phyloP scores from a whole-genome alignment of 2,888 invertebrate genomes.

The Athripsodes cinereus region DNA sequence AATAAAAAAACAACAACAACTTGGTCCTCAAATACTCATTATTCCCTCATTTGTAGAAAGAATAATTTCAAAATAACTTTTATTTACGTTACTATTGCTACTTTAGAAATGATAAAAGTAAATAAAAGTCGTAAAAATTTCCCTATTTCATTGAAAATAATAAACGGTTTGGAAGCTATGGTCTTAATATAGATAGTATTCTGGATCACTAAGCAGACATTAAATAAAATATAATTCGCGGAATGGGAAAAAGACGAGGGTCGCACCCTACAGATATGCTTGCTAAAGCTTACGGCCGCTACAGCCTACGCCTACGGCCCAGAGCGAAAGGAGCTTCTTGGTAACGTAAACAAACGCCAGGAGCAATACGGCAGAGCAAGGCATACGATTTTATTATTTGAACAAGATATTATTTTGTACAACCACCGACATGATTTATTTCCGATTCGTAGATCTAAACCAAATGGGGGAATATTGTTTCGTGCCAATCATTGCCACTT shows the following conservation, averaged over 20 bases:
- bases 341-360: not conserved
- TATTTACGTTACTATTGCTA: too few species aligned
- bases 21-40: too few species aligned
- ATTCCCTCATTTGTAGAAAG: too few species aligned
- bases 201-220: not conserved
- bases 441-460: not conserved
- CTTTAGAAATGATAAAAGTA: too few species aligned
- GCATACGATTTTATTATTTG: not conserved
- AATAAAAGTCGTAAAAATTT: too few species aligned
- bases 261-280: not conserved
- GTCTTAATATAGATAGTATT: conserved; percentile 1
- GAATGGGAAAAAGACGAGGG: not conserved
- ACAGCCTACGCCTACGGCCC: too few species aligned
- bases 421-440: not conserved
- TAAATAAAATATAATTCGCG: not conserved
- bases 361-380: not conserved
- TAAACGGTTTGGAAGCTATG: too few species aligned
- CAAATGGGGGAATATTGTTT: not conserved
- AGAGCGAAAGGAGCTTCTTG: not conserved
- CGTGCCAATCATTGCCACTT: not conserved
- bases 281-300: not conserved
- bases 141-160: too few species aligned
- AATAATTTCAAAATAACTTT: too few species aligned
- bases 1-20: too few species aligned
- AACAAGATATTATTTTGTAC: not conserved